Base-by-base conservation (phyloP, 2,888 invertebrate genomes). In the Chymomyza procnemis region DNA sequence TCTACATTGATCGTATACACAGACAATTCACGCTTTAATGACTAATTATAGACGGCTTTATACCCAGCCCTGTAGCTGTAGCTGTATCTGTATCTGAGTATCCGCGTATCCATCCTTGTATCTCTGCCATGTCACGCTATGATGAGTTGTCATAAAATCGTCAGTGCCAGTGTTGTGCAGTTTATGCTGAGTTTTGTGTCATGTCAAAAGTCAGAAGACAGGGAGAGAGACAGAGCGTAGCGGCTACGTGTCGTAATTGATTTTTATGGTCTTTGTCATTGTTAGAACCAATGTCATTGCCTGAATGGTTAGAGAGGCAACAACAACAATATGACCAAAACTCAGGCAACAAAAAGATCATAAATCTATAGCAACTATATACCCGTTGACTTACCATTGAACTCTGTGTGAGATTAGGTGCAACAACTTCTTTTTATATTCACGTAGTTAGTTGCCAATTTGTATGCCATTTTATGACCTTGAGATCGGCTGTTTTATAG, bases 101-200 rank as follows among this genome's bases (percentile, higher is more conserved):
- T 19, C 21, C 3, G n/a, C 3, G 16, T 52, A 16, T 52, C 18
- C 19, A 14, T 52, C 18, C 19, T n/a, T 19, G 22, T 22, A 16
- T 54, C 21, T 14, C 48, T 54, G 54, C 19, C 76, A 76, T 79
- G 85, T 87, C 88, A 87, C 81, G 84, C 85, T 79, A 80, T 87
- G 84, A 88, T 88, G 87, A 87, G 85, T 77, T 88, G 88, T 86
- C 88, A 88, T 88, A 88, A 88, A 88, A 82, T 84, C 76, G 79
- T 82, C 85, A 87, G 70, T 69, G 74, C 74, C 66, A 66, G 60
- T 59, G 46, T 59, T 76, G 57, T 50, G n/a, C 26, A 26, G 57
- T 30, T 14, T 26, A 21, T 41, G 66, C 6, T 16, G 9, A 19
- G n/a, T 16, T 19, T 54, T 34, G 62, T 63, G 78, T 68, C 71